Evolutionary conservation across 2,888 invertebrate species (phyloP).

Genomic region (Papilio gigon): DNA sequence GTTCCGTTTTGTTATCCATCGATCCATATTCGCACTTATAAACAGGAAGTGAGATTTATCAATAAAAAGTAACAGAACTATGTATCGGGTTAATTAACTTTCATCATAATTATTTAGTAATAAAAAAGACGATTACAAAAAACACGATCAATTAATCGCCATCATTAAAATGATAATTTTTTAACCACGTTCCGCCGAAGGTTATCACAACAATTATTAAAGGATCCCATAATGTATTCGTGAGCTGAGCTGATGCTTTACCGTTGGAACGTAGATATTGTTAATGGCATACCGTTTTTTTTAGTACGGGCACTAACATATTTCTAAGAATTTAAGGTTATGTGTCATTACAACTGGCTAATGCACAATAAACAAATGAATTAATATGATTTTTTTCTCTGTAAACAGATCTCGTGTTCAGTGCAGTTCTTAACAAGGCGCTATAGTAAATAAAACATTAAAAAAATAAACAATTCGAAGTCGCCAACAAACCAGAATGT

Average conservation of each 20-base stretch:
- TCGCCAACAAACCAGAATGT: constrained; percentile 26
- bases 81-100: constrained; percentile 5
- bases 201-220: constrained; percentile 33
- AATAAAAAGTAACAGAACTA: not conserved
- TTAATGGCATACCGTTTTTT: constrained; percentile 18
- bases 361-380: not conserved
- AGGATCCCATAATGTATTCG: constrained; percentile 22
- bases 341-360: not conserved
- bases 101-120: constrained; percentile 2
- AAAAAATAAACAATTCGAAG: constrained; percentile 12
- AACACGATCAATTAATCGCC: constrained; percentile 17
- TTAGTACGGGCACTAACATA: not conserved
- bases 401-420: not conserved
- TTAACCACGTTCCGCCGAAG: not conserved
- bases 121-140: not conserved
- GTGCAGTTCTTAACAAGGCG: constrained; percentile 12
- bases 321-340: constrained; percentile 16
- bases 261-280: constrained; percentile 27
- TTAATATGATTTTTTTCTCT: not conserved
- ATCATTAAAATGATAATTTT: constrained; percentile 29
- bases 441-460: constrained; percentile 29
- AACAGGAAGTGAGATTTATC: too few species aligned
- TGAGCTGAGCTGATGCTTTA: constrained; percentile 21
- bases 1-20: too few species aligned
- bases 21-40: too few species aligned